A percentile compares a stretch with the other conserved stretches of the same genome.
Conservation (phyloP, 64 coral and sea anemone genomes). For the Anthopleura sola region DNA sequence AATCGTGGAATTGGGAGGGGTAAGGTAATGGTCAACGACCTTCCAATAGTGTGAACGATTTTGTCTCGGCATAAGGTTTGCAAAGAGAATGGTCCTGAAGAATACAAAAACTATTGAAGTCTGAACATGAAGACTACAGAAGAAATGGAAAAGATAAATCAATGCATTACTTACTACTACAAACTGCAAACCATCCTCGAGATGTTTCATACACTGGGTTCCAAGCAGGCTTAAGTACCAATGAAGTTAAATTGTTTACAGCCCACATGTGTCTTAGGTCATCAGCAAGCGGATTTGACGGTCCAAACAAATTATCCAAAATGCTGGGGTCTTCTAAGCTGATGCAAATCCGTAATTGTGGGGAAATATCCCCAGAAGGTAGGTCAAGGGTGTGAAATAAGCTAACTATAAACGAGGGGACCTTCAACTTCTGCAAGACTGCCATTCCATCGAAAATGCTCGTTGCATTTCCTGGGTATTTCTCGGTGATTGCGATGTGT, state of each 20-base stretch:
- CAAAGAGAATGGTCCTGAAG: not conserved
- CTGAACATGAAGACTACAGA: not conserved
- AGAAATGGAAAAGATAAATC: not conserved
- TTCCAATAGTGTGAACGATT: not conserved
- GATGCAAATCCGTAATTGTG: not conserved
- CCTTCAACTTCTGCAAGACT: slow-evolving; percentile 44
- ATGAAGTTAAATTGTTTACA: not conserved
- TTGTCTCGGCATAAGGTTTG: slow-evolving; percentile 1
- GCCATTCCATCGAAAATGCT: slow-evolving; percentile 55
- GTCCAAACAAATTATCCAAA: not conserved
- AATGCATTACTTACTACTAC: not conserved
- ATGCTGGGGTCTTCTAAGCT: not conserved
- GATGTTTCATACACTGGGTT: not conserved
- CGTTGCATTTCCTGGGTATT: slow-evolving; percentile 20
- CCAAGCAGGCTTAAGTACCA: not conserved
- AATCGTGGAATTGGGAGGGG: not conserved
- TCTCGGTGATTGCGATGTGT: slow-evolving; percentile 29
- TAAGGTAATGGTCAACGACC: not conserved
- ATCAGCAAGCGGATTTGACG: not conserved
- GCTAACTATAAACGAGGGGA: no score
- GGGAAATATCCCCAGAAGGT: not conserved
- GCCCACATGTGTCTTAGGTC: not conserved
- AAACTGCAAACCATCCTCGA: not conserved
- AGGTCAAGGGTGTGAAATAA: not conserved
- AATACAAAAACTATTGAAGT: no score